phyloP scores from a whole-genome alignment of 2,113 vertebrate genomes.

The Rhizomys pruinosus region DNA sequence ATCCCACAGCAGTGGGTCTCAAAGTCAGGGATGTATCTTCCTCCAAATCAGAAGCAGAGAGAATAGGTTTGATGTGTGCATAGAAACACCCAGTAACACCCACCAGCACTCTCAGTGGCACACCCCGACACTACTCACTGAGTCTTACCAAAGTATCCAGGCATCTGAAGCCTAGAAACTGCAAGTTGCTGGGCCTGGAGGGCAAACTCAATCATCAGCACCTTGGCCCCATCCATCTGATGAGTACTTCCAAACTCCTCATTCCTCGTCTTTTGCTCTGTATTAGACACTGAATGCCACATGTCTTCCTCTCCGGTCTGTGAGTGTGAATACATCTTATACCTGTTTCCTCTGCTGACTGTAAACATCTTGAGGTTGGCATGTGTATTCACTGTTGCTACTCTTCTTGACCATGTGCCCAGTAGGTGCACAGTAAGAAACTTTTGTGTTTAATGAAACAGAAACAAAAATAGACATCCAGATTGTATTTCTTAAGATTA shows the following conservation, averaged over 20 bases:
- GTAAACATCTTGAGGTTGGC: not conserved
- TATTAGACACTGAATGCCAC: not conserved
- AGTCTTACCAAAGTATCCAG: not conserved
- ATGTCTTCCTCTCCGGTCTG: not conserved
- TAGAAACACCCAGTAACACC: not conserved
- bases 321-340: not conserved
- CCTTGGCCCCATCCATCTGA: not conserved
- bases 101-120: too few species aligned
- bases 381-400: not conserved
- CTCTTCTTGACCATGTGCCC: not conserved
- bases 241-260: not conserved
- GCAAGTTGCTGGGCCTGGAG: not conserved
- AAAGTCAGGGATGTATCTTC: not conserved
- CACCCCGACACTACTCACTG: not conserved
- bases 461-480: not conserved
- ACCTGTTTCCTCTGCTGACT: not conserved
- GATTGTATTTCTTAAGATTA: not conserved
- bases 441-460: conserved; percentile 26
- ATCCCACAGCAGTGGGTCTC: not conserved
- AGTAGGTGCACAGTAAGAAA: not conserved
- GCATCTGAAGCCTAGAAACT: not conserved
- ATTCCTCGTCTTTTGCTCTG: not conserved
- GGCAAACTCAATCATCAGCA: not conserved
- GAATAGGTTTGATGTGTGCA: not conserved
- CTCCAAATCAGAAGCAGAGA: not conserved